Conservation (phyloP, 2,113 vertebrate genomes). For the Percina caprodes region DNA sequence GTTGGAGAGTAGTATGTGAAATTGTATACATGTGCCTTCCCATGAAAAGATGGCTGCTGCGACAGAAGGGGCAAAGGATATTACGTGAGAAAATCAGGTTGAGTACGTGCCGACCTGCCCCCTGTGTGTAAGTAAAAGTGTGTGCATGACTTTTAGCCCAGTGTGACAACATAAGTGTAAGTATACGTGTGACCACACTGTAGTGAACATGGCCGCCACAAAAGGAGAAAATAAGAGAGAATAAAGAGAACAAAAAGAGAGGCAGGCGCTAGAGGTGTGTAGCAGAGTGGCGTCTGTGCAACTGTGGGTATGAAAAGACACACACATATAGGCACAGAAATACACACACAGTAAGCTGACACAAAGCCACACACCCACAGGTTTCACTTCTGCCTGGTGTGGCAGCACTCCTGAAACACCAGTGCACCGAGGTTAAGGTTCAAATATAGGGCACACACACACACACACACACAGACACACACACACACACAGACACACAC, state of each 20-base stretch:
- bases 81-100: conserved; percentile 66
- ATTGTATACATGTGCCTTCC: conserved; percentile 51
- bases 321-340: conserved; percentile 60
- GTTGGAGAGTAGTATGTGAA: conserved; percentile 35
- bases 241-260: conserved; percentile 64
- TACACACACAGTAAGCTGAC: conserved; percentile 75
- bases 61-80: conserved; percentile 59
- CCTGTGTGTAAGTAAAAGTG: conserved; percentile 57
- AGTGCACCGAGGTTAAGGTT: conserved; percentile 77
- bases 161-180: conserved; percentile 42
- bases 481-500: conserved; percentile 7
- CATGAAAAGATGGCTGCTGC: conserved; percentile 39
- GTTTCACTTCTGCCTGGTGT: conserved; percentile 87
- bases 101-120: conserved; percentile 81
- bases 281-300: conserved; percentile 63
- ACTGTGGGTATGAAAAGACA: conserved; percentile 72
- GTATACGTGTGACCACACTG: conserved; percentile 68
- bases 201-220: conserved; percentile 67
- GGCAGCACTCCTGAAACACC: conserved; percentile 80
- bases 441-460: conserved; percentile 62
- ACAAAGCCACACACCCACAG: conserved; percentile 80
- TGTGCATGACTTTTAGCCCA: conserved; percentile 51
- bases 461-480: conserved; percentile 15
- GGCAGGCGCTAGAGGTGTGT: conserved; percentile 74
- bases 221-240: conserved; percentile 62